Base-by-base conservation (phyloP, 2,888 invertebrate species). In the Incurvaria masculella region DNA sequence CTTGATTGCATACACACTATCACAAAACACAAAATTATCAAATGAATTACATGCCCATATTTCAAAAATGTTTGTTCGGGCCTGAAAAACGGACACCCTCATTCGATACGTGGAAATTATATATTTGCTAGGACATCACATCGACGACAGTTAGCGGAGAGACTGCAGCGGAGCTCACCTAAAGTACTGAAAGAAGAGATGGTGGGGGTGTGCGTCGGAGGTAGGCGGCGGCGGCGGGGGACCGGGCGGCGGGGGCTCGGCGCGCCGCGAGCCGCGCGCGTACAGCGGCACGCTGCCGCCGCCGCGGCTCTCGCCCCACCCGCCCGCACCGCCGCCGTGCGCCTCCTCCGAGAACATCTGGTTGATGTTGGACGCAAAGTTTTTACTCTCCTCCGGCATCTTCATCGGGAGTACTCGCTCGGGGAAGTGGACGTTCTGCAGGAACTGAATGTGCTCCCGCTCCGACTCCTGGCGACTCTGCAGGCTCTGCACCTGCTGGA, bases 361-460 rank as follows among this genome's bases (percentile, higher is more conserved):
- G 56, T 61, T 45, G 58, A 62, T 60, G 40, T 61, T 59, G 39
- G 66, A 59, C 3, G 66, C 59, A 49, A 66, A 65, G 54, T 66
- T 52, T 39, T 57, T 43, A 14, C 14, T 33, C 33, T 23, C 23
- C 49, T 55, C 53, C 46, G 58, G 56, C 33, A 33, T 14, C 33
- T 33, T 33, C 33, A 33, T 33, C 3, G 59, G 55, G 21, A 59
- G 58, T 16, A 44, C 45, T 26, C 64, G 62, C 59, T 78, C 75
- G 0, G 79, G 79, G 53, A 80, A 79, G 61, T 83, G 82, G 4
- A 82, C 81, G 57, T 82, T 82, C 54, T 80, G 81, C 47, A 81
- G 65, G 61, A 82, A 82, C 57, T 82, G 82, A 51, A 82, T 80
- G 48, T 71, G 61, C 47, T 79, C 80, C 53, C 80, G 70, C 8